A percentile compares a stretch with the other conserved stretches of the same genome.
These are phyloP conservation scores for Poecile montanus DNA, from an alignment of 2,797 vertebrate genomes.

Conservation along the genomic window DNA sequence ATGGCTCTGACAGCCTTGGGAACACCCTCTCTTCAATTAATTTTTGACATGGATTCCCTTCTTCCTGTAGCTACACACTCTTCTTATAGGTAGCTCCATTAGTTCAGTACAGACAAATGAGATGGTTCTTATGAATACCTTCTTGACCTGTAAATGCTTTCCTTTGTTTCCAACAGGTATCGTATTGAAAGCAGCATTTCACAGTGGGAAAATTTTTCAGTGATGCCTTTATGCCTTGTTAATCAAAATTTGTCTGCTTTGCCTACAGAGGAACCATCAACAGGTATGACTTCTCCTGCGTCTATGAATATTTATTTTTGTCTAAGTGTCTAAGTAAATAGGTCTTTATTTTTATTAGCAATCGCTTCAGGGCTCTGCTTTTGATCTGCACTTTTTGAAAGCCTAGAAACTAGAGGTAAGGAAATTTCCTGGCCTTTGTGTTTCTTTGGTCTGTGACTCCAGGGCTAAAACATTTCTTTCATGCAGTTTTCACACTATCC, in stretches of 20 bases:
- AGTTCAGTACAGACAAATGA: neutral
- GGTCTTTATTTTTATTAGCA: neutral
- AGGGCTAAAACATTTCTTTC: neutral
- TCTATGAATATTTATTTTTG: neutral
- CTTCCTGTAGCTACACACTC: neutral
- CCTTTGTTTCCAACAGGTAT: conserved; percentile 69
- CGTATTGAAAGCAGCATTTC: conserved; percentile 72
- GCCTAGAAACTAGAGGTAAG: neutral
- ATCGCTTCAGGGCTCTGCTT: neutral
- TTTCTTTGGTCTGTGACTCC: neutral
- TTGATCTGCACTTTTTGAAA: neutral
- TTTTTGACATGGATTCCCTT: neutral
- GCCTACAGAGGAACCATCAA: conserved; percentile 43
- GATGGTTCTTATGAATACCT: neutral
- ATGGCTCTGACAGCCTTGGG: neutral
- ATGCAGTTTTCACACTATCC: neutral
- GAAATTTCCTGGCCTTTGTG: neutral
- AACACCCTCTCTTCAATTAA: neutral
- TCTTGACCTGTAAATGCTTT: neutral
- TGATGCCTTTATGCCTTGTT: conserved; percentile 67
- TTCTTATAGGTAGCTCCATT: neutral
- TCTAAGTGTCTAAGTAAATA: neutral
- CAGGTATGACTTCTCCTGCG: conserved; percentile 18
- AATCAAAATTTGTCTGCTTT: conserved; percentile 57
- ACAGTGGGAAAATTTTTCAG: conserved; percentile 61